A percentile compares a stretch with the other conserved stretches of the same genome.
These are phyloP conservation scores for Ptychadena robeensis DNA, from an alignment of 2,797 vertebrate species.

Conservation along the genomic window DNA sequence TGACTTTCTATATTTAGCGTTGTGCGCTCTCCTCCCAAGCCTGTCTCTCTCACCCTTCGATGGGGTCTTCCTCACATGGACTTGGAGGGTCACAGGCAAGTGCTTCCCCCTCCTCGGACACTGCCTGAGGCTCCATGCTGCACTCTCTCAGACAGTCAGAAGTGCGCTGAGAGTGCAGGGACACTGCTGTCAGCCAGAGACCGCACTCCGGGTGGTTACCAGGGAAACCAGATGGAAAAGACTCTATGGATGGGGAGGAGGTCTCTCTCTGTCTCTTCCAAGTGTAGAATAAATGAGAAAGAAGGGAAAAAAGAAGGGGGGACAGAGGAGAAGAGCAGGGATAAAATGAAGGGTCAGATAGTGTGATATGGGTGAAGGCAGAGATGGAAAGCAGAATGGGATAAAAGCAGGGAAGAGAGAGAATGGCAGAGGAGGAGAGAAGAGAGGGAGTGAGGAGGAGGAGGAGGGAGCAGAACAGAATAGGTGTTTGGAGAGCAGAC, in stretches of 20 bases:
- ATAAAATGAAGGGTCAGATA: neutral
- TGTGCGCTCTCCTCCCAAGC: slow-evolving; percentile 12
- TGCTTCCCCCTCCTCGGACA: slow-evolving; percentile 51
- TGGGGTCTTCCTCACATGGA: slow-evolving; percentile 47
- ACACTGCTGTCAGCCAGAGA: slow-evolving; percentile 55
- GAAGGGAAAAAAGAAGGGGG: neutral
- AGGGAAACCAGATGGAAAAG: slow-evolving; percentile 58
- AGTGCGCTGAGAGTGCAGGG: slow-evolving; percentile 59
- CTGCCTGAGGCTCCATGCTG: slow-evolving; percentile 59
- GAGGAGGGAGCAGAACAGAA: slow-evolving; percentile 43
- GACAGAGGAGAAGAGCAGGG: neutral
- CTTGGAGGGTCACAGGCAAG: slow-evolving; percentile 52
- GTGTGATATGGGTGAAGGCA: slow-evolving; percentile 8
- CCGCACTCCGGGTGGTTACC: slow-evolving; percentile 59
- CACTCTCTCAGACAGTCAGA: slow-evolving; percentile 61
- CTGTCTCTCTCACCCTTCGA: slow-evolving; percentile 56
- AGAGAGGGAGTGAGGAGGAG: slow-evolving; percentile 45
- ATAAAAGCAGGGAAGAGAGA: slow-evolving; percentile 23
- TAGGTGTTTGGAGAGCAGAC: slow-evolving; percentile 47
- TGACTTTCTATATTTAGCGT: slow-evolving; percentile 52
- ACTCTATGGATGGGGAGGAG: slow-evolving; percentile 52
- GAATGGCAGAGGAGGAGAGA: slow-evolving; percentile 49
- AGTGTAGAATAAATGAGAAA: slow-evolving; percentile 28
- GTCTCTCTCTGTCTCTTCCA: slow-evolving; percentile 22
- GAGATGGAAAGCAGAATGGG: slow-evolving; percentile 1